These are phyloP conservation scores for Petrocephalus schoutedeni DNA, from an alignment of 2,797 vertebrate species.

Conservation along the genomic window DNA sequence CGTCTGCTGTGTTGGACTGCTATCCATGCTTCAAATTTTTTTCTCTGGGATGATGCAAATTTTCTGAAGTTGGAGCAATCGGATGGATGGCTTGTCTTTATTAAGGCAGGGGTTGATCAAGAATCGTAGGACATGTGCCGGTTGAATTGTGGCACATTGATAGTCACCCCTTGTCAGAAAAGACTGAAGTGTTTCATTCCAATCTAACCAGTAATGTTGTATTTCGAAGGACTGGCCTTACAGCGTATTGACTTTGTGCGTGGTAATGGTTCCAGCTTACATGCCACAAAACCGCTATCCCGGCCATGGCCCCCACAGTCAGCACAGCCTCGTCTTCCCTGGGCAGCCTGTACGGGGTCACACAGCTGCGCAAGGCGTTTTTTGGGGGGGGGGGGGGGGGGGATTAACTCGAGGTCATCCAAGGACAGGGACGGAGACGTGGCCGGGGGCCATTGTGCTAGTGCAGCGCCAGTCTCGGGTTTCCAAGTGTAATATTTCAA, in stretches of 20 bases:
- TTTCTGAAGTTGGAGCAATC: not conserved
- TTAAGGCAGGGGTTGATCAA: not conserved
- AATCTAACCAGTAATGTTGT: not conserved
- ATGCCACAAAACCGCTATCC: not conserved
- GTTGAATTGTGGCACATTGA: not conserved
- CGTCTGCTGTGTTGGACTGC: not conserved
- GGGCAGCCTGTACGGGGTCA: slow-evolving; percentile 8
- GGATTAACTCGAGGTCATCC: not conserved
- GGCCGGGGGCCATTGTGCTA: not conserved
- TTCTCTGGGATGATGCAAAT: not conserved
- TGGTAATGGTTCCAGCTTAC: not conserved
- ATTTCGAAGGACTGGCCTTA: not conserved
- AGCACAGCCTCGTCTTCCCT: not conserved
- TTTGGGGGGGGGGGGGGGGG: not conserved
- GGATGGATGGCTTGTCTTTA: too few species aligned
- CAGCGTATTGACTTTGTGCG: not conserved
- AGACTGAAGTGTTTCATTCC: not conserved
- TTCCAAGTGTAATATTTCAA: slow-evolving; percentile 18
- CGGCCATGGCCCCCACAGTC: not conserved
- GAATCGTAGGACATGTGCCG: not conserved
- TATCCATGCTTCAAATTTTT: not conserved
- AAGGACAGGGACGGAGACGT: slow-evolving; percentile 21
- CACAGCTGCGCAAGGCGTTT: slow-evolving; percentile 24
- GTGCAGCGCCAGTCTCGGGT: not conserved
- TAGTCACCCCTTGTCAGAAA: not conserved